A percentile compares a stretch with the other conserved stretches of the same genome.
Evolutionary conservation across 2,888 invertebrate genomes (phyloP).

Genomic region (Platypus cylindrus): DNA sequence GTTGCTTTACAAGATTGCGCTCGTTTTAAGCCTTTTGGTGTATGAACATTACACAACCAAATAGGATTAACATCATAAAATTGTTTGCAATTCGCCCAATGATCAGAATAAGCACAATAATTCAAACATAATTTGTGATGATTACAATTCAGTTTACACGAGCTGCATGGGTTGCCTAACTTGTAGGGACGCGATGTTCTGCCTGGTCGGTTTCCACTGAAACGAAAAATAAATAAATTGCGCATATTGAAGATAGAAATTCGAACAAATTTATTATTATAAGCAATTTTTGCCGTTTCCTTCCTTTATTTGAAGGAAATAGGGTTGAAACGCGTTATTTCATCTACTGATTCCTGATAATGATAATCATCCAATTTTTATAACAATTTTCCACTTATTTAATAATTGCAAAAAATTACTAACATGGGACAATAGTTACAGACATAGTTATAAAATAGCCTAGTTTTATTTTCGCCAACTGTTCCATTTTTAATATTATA

Average conservation of each 20-base stretch:
- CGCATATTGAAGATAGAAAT: neutral
- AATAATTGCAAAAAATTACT: too few species aligned
- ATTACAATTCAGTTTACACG: conserved; percentile 51
- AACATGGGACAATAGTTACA: conserved; percentile 79
- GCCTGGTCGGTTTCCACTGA: conserved; percentile 54
- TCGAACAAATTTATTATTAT: neutral
- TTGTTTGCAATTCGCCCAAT: conserved; percentile 60
- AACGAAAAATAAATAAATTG: conserved; percentile 5
- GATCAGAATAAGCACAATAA: conserved; percentile 52
- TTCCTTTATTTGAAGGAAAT: neutral
- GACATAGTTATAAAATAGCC: conserved; percentile 62
- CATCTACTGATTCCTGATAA: too few species aligned
- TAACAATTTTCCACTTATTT: too few species aligned
- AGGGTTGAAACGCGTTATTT: neutral
- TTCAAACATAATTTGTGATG: conserved; percentile 63
- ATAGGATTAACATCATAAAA: conserved; percentile 43
- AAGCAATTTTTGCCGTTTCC: neutral
- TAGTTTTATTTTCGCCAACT: conserved; percentile 4
- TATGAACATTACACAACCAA: conserved; percentile 47
- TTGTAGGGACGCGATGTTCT: conserved; percentile 55
- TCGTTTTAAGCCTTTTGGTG: conserved; percentile 42
- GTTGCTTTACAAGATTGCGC: conserved; percentile 55
- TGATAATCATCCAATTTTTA: too few species aligned
- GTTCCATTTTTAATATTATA: conserved; percentile 8
- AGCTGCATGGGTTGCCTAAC: conserved; percentile 49